Percentiles rank a stretch among this genome's conserved stretches.
These are phyloP conservation scores for Dermatophagoides farinae DNA, from an alignment of 1,140 invertebrate species.

Conservation along the genomic window DNA sequence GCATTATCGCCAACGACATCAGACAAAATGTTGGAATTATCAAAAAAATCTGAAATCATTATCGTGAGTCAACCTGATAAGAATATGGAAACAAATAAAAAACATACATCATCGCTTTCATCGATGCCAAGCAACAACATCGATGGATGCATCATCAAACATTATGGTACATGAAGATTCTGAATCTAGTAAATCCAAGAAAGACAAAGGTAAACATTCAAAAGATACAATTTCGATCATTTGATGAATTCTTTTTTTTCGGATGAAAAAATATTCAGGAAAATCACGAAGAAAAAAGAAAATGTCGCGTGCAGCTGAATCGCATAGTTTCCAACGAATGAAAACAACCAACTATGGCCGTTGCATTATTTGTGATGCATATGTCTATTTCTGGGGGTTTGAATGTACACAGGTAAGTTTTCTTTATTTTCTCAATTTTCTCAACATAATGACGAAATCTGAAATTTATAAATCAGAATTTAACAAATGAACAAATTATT, in stretches of 20 bases:
- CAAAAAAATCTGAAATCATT: too few species aligned
- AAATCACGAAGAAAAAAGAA: not conserved
- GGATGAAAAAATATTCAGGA: too few species aligned
- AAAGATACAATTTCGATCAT: too few species aligned
- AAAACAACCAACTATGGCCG: constrained; percentile 14
- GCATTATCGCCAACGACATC: not conserved
- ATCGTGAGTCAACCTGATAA: too few species aligned
- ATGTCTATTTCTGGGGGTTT: constrained; percentile 14
- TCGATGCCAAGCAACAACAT: too few species aligned
- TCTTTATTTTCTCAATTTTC: not conserved
- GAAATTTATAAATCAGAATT: not conserved
- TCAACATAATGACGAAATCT: not conserved
- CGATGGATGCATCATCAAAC: not conserved
- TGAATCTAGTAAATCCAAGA: not conserved
- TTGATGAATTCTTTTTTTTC: too few species aligned
- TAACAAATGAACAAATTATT: too few species aligned
- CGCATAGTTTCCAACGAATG: constrained; percentile 11
- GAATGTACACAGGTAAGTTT: constrained; percentile 15
- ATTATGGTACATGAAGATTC: too few species aligned
- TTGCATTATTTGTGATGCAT: constrained; percentile 14
- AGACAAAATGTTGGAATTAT: too few species aligned
- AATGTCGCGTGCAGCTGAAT: constrained; percentile 8
- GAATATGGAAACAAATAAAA: too few species aligned
- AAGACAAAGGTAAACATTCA: not conserved
- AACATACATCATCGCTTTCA: not conserved